These are phyloP conservation scores for Cyclura pinguis DNA, from an alignment of 2,797 vertebrate genomes.

Conservation along the genomic window DNA sequence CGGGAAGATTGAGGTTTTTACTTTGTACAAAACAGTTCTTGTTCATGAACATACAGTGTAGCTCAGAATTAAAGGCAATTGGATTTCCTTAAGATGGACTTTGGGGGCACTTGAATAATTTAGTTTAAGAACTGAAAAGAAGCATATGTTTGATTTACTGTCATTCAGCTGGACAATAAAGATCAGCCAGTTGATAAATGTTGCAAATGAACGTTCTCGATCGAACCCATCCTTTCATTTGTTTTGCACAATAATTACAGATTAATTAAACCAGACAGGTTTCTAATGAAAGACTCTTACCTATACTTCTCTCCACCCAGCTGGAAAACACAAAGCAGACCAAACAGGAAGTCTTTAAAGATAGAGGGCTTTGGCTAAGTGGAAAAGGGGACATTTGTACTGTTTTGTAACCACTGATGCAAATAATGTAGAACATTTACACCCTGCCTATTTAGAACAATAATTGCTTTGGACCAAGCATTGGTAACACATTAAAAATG, in stretches of 20 bases:
- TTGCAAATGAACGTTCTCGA: slow-evolving; percentile 69
- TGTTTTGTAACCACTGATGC: slow-evolving; percentile 42
- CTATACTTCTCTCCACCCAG: slow-evolving; percentile 52
- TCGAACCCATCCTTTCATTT: slow-evolving; percentile 71
- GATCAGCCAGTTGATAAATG: slow-evolving; percentile 73
- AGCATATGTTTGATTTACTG: slow-evolving; percentile 73
- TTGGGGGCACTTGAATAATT: slow-evolving; percentile 73
- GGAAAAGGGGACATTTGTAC: slow-evolving; percentile 46
- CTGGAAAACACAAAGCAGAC: slow-evolving; percentile 61
- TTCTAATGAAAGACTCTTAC: slow-evolving; percentile 70
- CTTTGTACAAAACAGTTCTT: slow-evolving; percentile 43
- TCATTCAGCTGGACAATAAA: slow-evolving; percentile 70
- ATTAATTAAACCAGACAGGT: slow-evolving; percentile 79
- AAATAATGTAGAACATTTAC: slow-evolving; percentile 12
- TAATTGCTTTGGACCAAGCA: slow-evolving; percentile 37
- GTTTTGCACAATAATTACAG: slow-evolving; percentile 77
- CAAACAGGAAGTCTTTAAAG: slow-evolving; percentile 34
- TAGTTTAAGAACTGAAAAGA: slow-evolving; percentile 65
- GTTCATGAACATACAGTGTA: slow-evolving; percentile 1
- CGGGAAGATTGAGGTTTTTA: slow-evolving; percentile 25
- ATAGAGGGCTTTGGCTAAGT: background rate
- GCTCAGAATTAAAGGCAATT: slow-evolving; percentile 67
- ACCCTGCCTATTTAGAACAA: slow-evolving; percentile 46
- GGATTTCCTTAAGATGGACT: slow-evolving; percentile 63
- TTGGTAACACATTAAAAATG: slow-evolving; percentile 38